Percentiles rank a stretch among this genome's conserved stretches.
Conservation (phyloP, 2,888 invertebrate species). For the Cataglyphis cursor region DNA sequence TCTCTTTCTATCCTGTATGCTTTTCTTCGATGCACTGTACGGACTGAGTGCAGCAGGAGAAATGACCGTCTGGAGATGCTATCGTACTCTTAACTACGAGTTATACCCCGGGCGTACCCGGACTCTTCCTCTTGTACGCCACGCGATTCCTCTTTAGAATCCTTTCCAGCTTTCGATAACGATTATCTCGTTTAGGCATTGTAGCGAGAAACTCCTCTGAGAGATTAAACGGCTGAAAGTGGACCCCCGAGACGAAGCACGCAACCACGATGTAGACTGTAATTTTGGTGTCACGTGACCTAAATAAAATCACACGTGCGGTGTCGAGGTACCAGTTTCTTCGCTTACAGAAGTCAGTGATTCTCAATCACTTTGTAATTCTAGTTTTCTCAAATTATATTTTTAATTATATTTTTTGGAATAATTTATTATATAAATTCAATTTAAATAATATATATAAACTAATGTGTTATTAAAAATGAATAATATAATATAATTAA, state of each 20-base stretch:
- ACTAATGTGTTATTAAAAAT: too few species aligned
- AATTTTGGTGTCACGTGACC: conserved; percentile 45
- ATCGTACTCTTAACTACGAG: conserved; percentile 68
- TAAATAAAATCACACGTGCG: conserved; percentile 43
- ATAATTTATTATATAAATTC: conserved; percentile 11
- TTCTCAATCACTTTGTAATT: background rate
- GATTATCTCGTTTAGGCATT: conserved; percentile 57
- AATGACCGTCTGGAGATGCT: conserved; percentile 74
- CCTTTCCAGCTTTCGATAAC: conserved; percentile 55
- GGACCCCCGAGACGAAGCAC: conserved; percentile 1
- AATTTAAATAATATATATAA: background rate
- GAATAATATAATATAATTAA: too few species aligned
- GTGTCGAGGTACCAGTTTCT: conserved; percentile 1
- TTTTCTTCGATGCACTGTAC: conserved; percentile 4
- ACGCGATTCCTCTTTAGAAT: conserved; percentile 21
- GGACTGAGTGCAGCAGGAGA: conserved; percentile 60
- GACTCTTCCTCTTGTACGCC: conserved; percentile 63
- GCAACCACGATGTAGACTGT: conserved; percentile 14
- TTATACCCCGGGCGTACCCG: conserved; percentile 71
- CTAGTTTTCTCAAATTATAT: background rate
- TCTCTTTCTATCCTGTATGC: background rate
- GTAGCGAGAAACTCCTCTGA: conserved; percentile 39
- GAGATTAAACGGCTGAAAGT: conserved; percentile 34
- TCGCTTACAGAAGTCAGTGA: conserved; percentile 7
- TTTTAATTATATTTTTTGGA: background rate